These are phyloP conservation scores for Marronus borbonicus DNA, from an alignment of 2,888 invertebrate species.

Conservation along the genomic window DNA sequence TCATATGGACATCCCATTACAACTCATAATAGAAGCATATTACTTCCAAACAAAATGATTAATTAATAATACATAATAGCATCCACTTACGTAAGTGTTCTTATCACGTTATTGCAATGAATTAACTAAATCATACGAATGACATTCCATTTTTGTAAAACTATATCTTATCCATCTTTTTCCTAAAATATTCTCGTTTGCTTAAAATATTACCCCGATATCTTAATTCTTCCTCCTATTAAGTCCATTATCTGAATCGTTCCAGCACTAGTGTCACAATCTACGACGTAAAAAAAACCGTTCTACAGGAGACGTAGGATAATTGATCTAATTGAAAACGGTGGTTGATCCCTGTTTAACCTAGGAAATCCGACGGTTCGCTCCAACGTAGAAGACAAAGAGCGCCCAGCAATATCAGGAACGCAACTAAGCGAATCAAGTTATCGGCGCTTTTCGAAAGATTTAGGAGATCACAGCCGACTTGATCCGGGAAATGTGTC, in stretches of 20 bases:
- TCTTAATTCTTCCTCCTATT: not conserved
- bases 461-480: conserved; percentile 18
- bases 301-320: not conserved
- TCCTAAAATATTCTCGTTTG: too few species aligned
- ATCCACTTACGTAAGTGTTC: too few species aligned
- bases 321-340: conserved; percentile 31
- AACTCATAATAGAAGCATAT: too few species aligned
- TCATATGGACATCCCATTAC: too few species aligned
- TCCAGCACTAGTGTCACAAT: conserved; percentile 1
- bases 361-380: not conserved
- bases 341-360: conserved; percentile 21
- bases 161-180: too few species aligned
- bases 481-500: conserved; percentile 22
- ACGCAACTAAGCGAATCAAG: conserved; percentile 36
- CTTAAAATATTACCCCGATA: not conserved
- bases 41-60: too few species aligned
- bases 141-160: too few species aligned
- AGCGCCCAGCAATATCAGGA: conserved; percentile 6
- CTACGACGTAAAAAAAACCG: not conserved
- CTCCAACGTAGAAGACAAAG: not conserved
- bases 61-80: too few species aligned
- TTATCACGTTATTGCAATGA: too few species aligned
- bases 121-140: too few species aligned
- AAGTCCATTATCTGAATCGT: not conserved
- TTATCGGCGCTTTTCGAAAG: conserved; percentile 28